phyloP scores from a whole-genome alignment of 92 coral and sea anemone genomes.

The Virgularia gustaviana region DNA sequence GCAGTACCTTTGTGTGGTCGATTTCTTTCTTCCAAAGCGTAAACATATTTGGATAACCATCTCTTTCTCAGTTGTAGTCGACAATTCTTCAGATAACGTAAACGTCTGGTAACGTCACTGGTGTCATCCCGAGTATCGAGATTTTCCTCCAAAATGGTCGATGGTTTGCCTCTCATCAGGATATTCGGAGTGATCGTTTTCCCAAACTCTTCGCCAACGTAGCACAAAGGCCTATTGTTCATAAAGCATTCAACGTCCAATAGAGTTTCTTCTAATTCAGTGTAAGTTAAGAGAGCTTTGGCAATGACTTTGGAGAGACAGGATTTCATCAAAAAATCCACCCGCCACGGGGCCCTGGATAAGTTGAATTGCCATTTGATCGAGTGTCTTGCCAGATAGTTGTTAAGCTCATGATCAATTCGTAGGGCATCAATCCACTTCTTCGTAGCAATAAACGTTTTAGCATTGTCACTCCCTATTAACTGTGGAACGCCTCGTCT shows the following conservation, averaged over 20 bases:
- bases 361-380: slow-evolving; percentile 56
- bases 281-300: slow-evolving; percentile 42
- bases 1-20: background rate
- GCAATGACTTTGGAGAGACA: slow-evolving; percentile 51
- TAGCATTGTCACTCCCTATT: slow-evolving; percentile 58
- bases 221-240: slow-evolving; percentile 60
- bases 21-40: slow-evolving; percentile 9
- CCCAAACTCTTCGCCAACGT: slow-evolving; percentile 50
- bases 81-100: slow-evolving; percentile 1
- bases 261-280: slow-evolving; percentile 50
- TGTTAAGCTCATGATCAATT: slow-evolving; percentile 43
- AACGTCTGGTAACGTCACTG: background rate
- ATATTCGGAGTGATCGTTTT: slow-evolving; percentile 50
- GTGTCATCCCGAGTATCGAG: background rate
- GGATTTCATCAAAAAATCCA: background rate
- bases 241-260: slow-evolving; percentile 50
- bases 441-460: slow-evolving; percentile 39
- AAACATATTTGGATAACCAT: slow-evolving; percentile 3
- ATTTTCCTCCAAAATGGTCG: background rate
- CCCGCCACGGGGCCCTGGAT: background rate
- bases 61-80: background rate
- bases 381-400: slow-evolving; percentile 45
- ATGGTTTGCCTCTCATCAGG: slow-evolving; percentile 37
- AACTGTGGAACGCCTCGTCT: slow-evolving; percentile 44
- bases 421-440: slow-evolving; percentile 25